Percentiles rank a stretch among this genome's conserved stretches.
These are phyloP conservation scores for Tichodroma muraria DNA, from an alignment of 2,113 vertebrate species.

Conservation along the genomic window DNA sequence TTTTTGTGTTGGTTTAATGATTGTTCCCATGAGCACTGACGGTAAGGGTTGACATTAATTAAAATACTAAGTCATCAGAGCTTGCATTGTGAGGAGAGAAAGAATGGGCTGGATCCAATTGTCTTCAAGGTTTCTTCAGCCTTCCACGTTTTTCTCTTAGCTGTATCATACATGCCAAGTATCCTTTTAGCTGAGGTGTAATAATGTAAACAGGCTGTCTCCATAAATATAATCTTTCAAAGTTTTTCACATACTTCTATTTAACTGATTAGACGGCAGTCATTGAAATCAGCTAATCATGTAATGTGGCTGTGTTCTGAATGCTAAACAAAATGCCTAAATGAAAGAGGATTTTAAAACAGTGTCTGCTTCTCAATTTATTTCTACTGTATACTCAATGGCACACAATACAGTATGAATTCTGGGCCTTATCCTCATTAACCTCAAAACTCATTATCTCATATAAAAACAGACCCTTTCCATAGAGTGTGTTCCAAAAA, in stretches of 20 bases:
- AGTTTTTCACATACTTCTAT: constrained; percentile 9
- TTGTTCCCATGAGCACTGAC: constrained; percentile 57
- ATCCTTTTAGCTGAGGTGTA: constrained; percentile 3
- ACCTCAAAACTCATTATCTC: constrained; percentile 11
- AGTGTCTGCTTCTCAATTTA: constrained; percentile 19
- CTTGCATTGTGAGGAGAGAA: constrained; percentile 25
- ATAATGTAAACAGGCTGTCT: constrained; percentile 20
- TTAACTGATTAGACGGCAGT: constrained; percentile 36
- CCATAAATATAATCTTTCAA: neutral
- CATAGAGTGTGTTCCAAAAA: neutral
- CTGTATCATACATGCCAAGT: neutral
- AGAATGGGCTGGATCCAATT: constrained; percentile 31
- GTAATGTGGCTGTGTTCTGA: constrained; percentile 25
- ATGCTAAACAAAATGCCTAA: constrained; percentile 51
- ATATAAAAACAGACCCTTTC: neutral
- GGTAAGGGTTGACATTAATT: constrained; percentile 59
- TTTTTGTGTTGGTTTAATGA: constrained; percentile 68
- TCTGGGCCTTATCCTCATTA: constrained; percentile 16
- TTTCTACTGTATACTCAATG: constrained; percentile 12
- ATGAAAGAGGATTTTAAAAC: constrained; percentile 48
- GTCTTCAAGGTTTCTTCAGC: constrained; percentile 18
- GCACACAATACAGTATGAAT: neutral
- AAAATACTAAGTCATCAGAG: constrained; percentile 68
- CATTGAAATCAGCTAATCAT: constrained; percentile 59
- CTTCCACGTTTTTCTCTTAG: constrained; percentile 17